Conservation (phyloP, 2,888 invertebrate genomes). For the Syrphus vitripennis region DNA sequence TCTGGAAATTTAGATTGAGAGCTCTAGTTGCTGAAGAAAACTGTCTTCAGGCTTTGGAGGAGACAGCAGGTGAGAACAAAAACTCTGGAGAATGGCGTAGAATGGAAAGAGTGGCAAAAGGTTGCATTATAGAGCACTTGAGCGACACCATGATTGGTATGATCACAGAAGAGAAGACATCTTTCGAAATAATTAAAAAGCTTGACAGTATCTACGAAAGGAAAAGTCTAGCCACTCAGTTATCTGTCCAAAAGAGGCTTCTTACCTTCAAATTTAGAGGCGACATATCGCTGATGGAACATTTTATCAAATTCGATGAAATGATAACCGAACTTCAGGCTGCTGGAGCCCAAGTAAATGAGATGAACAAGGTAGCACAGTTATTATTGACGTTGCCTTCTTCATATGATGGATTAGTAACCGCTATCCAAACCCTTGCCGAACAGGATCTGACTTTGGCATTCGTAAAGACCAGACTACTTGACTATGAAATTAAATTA, state of each 20-base stretch:
- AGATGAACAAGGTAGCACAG: no score
- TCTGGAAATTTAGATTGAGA: no score
- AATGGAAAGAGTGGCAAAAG: no score
- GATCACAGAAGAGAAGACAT: background rate
- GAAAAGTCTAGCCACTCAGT: slow-evolving; percentile 31
- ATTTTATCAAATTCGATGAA: slow-evolving; percentile 75
- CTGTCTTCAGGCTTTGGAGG: no score
- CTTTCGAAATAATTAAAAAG: background rate
- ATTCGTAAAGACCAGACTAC: background rate
- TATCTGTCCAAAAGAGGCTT: slow-evolving; percentile 20
- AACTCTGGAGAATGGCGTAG: no score
- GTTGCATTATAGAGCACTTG: no score
- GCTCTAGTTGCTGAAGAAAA: no score
- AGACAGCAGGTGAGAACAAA: no score
- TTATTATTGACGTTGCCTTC: background rate
- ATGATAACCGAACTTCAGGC: slow-evolving; percentile 30
- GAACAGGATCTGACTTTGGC: background rate
- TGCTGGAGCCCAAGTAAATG: background rate
- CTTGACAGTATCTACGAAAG: background rate
- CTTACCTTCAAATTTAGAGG: slow-evolving; percentile 43
- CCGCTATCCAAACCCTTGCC: background rate
- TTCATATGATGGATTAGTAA: background rate
- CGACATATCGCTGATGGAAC: slow-evolving; percentile 7
- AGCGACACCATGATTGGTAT: no score
- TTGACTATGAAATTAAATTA: no score